Conservation (phyloP, 2,113 vertebrate genomes). For the Myocastor coypus region DNA sequence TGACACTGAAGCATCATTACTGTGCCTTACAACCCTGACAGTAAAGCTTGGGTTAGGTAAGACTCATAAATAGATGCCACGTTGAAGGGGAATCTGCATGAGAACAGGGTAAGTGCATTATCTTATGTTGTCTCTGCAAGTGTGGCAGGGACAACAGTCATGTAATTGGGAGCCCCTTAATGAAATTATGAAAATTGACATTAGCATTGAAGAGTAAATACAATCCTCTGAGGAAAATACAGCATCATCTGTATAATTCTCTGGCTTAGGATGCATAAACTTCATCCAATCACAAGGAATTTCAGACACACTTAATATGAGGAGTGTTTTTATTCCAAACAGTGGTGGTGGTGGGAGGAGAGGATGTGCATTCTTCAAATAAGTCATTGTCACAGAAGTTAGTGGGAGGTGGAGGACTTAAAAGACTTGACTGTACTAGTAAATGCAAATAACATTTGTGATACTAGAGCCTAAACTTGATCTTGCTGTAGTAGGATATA, state of each 20-base stretch:
- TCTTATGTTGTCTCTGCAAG: neutral
- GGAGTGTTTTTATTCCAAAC: neutral
- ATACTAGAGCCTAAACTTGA: neutral
- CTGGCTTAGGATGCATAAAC: neutral
- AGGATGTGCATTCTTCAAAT: neutral
- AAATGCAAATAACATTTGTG: neutral
- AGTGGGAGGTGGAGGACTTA: neutral
- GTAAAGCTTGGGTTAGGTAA: neutral
- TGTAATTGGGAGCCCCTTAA: neutral
- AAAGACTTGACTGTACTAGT: neutral
- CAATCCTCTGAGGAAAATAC: neutral
- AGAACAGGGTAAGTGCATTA: neutral
- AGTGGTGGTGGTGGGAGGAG: neutral
- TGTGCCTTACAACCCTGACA: neutral
- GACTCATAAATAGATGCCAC: neutral
- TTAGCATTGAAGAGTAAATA: neutral
- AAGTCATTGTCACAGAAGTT: neutral
- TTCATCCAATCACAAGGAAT: neutral
- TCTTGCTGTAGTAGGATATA: neutral
- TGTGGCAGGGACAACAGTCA: neutral
- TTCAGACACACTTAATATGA: neutral
- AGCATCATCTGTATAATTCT: too few relatives aligned
- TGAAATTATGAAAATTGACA: neutral
- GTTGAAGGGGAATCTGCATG: neutral
- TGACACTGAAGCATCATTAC: neutral